Evolutionary conservation across 2,888 invertebrate species (phyloP), one percentile per base, ranked within the genome.

Genomic region (Drosophila helvetica): DNA sequence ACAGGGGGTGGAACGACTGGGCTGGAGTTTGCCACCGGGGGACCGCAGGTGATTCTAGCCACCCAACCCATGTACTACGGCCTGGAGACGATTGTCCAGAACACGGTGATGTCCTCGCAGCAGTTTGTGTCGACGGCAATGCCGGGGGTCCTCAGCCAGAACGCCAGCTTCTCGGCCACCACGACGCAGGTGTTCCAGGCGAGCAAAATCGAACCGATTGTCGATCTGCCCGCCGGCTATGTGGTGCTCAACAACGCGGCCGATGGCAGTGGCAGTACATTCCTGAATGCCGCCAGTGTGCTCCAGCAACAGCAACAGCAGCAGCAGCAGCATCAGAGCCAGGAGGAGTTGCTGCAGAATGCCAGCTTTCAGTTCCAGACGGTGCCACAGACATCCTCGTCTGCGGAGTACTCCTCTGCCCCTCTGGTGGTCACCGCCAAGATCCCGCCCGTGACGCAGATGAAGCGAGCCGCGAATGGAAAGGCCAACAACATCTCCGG

Each of bases 61-160:
- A 95, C 95, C 17, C 96, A 96, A 81, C 96, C 96, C 5, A 95
- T 96, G 84, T 96, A 96, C 86, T 96, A 96, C 82, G 96, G 96
- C 0, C 93, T 96, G 74, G 96, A 97, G 92, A 96, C 96, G 0
- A 96, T 96, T 60, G 96, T 97, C 3, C 96, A 96, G 91, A 97
- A 96, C 87, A 96, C 96, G 5, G 96, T 96, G 0, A 96, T 96
- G 96, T 96, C 96, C n/a, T 96, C 96, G 22, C 96, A 96, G 89
- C 96, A 96, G 89, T 96, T 96, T 89, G 95, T 96, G 17, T 95
- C 96, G 4, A 96, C 96, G 1, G 95, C 96, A 6, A 95, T 96
- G 93, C 96, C 96, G 71, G 96, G 96, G 50, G 95, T 96, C 3
- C 93, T 96, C 33, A 95, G 96, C 60, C 95, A 96, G 82, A 96